Evolutionary conservation across 2,888 invertebrate genomes (phyloP).

Genomic region (Pelosia muscerda): DNA sequence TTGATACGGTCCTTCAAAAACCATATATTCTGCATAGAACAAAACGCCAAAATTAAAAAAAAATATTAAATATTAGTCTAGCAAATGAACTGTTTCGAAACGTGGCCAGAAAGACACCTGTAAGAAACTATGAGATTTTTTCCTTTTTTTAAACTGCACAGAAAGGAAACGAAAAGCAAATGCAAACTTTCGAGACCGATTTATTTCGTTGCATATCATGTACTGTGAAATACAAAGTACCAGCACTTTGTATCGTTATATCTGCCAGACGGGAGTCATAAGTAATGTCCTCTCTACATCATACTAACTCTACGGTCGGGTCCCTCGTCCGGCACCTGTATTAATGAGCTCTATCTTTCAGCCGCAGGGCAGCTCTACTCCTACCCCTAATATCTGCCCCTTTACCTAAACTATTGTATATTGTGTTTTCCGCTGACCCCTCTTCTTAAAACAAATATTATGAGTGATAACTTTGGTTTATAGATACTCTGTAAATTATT

Average conservation of each 20-base stretch:
- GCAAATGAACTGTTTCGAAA: no score
- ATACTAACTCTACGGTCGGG: constrained; percentile 15
- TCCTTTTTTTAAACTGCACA: no score
- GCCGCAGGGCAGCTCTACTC: constrained; percentile 41
- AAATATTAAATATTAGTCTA: no score
- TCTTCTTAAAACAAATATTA: constrained; percentile 16
- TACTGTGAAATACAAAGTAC: background rate
- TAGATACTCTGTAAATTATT: background rate
- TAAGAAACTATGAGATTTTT: no score
- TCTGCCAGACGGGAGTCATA: background rate
- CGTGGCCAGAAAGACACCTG: no score
- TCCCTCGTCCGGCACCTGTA: constrained; percentile 42
- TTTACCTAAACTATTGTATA: constrained; percentile 25
- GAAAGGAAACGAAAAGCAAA: background rate
- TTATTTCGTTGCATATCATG: background rate
- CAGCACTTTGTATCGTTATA: no score
- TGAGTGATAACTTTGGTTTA: background rate
- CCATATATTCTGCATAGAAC: no score
- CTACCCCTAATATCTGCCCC: constrained; percentile 25
- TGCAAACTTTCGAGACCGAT: background rate
- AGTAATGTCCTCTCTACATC: constrained; percentile 15
- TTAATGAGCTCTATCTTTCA: constrained; percentile 50
- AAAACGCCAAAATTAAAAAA: no score
- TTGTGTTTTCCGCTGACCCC: constrained; percentile 19
- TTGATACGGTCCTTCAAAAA: no score